Evolutionary conservation across 2,113 vertebrate genomes (phyloP).

Genomic region (Isichthys henryi): DNA sequence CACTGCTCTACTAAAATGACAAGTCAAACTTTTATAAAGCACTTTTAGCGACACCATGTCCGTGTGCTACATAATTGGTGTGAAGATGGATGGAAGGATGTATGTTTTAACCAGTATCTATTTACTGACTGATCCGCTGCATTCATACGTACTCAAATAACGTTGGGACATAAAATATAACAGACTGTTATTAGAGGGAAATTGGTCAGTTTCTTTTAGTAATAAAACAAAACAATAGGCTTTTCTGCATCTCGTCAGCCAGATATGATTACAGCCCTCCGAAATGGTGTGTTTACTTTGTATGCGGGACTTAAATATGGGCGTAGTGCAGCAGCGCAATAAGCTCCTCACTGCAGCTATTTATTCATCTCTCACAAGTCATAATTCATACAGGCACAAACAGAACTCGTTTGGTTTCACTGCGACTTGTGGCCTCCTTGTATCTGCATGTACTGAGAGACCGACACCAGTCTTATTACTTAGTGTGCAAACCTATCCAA

Average conservation of each 20-base stretch:
- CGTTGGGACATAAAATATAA: not conserved
- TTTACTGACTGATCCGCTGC: not conserved
- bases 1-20: not conserved
- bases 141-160: not conserved
- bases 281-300: not conserved
- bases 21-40: not conserved
- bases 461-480: not conserved
- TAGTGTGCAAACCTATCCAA: not conserved
- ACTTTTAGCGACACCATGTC: not conserved
- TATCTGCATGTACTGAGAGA: not conserved
- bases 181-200: not conserved
- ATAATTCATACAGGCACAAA: slow-evolving; percentile 12
- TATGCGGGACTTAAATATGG: not conserved
- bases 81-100: not conserved
- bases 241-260: not conserved
- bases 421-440: not conserved
- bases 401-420: not conserved
- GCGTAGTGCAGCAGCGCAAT: not conserved
- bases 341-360: not conserved
- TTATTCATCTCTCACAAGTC: not conserved
- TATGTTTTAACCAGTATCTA: not conserved
- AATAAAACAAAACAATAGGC: not conserved
- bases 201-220: not conserved
- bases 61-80: not conserved
- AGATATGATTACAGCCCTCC: not conserved